Conservation (phyloP, 2,888 invertebrate genomes). For the Unio delphinus region DNA sequence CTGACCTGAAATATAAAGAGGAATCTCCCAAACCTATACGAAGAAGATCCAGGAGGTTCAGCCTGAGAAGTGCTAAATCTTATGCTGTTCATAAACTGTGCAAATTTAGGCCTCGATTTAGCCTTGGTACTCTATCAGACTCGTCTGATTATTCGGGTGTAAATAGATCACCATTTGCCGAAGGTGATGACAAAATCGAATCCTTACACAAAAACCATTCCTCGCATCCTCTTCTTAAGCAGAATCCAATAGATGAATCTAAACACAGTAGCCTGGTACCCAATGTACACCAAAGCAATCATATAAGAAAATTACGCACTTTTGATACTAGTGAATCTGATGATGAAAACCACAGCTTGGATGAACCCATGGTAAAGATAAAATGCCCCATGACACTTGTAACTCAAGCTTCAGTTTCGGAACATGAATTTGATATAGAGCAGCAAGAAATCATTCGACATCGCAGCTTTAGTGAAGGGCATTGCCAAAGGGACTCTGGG, state of each 20-base stretch:
- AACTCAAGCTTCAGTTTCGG: too few species aligned
- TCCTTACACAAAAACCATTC: constrained; percentile 6
- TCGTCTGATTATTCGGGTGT: constrained; percentile 20
- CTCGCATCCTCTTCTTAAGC: constrained; percentile 27
- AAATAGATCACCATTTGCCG: constrained; percentile 14
- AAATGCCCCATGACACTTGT: too few species aligned
- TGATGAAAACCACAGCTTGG: constrained; percentile 4
- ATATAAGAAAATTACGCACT: constrained; percentile 29
- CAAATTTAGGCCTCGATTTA: constrained; percentile 29
- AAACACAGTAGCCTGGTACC: not conserved
- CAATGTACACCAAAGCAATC: constrained; percentile 16
- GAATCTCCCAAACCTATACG: constrained; percentile 5
- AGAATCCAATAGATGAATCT: constrained; percentile 26
- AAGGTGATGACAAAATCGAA: not conserved
- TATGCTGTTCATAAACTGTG: constrained; percentile 31
- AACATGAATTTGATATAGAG: too few species aligned
- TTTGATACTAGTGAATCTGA: constrained; percentile 29
- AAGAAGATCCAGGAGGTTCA: constrained; percentile 19
- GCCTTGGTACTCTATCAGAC: constrained; percentile 25
- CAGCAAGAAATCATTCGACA: too few species aligned
- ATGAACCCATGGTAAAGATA: too few species aligned
- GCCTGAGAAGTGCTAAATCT: constrained; percentile 27
- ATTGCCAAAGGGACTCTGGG: not conserved
- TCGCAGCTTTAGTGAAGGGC: not conserved
- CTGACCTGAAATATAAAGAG: not conserved